These are phyloP conservation scores for Encarsia formosa DNA, from an alignment of 2,888 invertebrate species.

Conservation along the genomic window DNA sequence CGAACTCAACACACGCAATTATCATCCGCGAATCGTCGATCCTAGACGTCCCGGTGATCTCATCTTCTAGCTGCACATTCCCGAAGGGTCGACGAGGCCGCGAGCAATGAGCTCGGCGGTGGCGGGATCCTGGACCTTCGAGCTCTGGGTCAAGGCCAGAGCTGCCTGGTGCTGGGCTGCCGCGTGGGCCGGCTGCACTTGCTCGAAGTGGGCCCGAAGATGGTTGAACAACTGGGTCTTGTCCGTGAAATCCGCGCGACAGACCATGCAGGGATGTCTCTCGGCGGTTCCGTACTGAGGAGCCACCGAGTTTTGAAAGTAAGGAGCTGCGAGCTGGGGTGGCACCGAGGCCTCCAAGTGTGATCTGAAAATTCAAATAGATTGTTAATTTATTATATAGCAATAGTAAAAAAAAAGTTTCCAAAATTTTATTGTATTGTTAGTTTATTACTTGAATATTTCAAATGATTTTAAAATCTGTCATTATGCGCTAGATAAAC, in stretches of 20 bases:
- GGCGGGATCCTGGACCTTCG: slow-evolving; percentile 44
- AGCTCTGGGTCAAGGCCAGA: slow-evolving; percentile 35
- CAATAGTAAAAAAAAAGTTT: no score
- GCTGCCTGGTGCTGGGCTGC: slow-evolving; percentile 31
- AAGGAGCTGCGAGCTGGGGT: slow-evolving; percentile 49
- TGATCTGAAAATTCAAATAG: no score
- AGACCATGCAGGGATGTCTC: slow-evolving; percentile 60
- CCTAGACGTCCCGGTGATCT: no score
- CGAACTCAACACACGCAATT: no score
- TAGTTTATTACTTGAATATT: no score
- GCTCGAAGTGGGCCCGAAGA: slow-evolving; percentile 63
- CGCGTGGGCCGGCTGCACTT: slow-evolving; percentile 35
- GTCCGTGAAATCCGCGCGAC: slow-evolving; percentile 63
- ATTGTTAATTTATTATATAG: no score
- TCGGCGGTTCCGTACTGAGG: slow-evolving; percentile 30
- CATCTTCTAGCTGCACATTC: slow-evolving; percentile 47
- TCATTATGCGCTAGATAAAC: no score
- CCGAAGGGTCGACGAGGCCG: slow-evolving; percentile 47
- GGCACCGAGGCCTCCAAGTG: slow-evolving; percentile 44
- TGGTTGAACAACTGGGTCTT: slow-evolving; percentile 69
- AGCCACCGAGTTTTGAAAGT: slow-evolving; percentile 45
- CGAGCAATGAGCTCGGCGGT: slow-evolving; percentile 48
- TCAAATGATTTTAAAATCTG: no score
- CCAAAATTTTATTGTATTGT: no score
- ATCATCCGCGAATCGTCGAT: no score